Evolutionary conservation across 2,797 vertebrate genomes (phyloP).

Genomic region (Hyperoplus immaculatus): DNA sequence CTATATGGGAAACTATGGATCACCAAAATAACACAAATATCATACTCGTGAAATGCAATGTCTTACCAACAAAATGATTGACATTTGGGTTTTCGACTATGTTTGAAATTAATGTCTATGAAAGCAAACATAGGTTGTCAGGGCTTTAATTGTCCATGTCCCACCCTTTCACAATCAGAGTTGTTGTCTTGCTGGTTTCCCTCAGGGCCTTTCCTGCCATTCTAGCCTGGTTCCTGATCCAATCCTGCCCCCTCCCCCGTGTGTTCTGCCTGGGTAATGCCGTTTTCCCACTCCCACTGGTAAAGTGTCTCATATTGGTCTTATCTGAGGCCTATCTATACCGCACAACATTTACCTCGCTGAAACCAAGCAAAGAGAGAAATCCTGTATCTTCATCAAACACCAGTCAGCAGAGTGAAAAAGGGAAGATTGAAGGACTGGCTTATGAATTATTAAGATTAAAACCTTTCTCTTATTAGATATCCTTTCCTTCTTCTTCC

Average conservation of each 20-base stretch:
- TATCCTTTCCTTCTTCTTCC: conserved; percentile 85
- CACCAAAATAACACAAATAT: conserved; percentile 11
- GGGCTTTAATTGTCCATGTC: conserved; percentile 27
- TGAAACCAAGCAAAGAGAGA: conserved; percentile 77
- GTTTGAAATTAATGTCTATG: background rate
- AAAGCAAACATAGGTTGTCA: conserved; percentile 31
- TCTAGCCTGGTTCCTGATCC: conserved; percentile 78
- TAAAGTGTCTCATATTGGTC: conserved; percentile 71
- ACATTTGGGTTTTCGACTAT: conserved; percentile 1
- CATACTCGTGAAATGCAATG: conserved; percentile 4
- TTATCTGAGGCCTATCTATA: conserved; percentile 79
- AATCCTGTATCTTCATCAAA: conserved; percentile 89
- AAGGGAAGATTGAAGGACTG: conserved; percentile 83
- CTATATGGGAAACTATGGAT: conserved; percentile 40
- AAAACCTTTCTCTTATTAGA: conserved; percentile 90
- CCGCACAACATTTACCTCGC: conserved; percentile 76
- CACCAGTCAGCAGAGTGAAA: conserved; percentile 83
- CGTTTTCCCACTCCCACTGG: conserved; percentile 56
- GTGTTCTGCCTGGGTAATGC: conserved; percentile 66
- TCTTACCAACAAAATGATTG: background rate
- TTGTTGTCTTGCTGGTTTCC: conserved; percentile 60
- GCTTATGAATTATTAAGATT: conserved; percentile 92
- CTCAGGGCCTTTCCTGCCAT: conserved; percentile 63
- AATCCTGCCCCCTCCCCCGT: conserved; percentile 44
- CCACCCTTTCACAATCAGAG: conserved; percentile 48